These are phyloP conservation scores for Anthopleura sola DNA, from an alignment of 64 coral and sea anemone genomes.

Conservation along the genomic window DNA sequence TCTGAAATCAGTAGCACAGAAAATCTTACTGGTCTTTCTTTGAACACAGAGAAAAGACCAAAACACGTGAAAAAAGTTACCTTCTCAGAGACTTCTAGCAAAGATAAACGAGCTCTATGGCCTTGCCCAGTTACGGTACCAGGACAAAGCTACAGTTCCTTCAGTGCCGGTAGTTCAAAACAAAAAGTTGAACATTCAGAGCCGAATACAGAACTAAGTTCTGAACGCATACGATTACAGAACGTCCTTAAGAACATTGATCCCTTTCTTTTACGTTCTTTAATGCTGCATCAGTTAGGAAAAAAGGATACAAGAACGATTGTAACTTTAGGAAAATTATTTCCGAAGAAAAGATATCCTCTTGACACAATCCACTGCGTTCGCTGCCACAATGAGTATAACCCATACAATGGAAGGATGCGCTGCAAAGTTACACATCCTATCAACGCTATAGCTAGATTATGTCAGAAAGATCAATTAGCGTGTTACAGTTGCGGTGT, in stretches of 20 bases:
- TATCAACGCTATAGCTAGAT: conserved; percentile 37
- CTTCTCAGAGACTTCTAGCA: background rate
- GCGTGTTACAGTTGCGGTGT: conserved; percentile 58
- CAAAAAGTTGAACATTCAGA: background rate
- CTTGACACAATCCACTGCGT: conserved; percentile 87
- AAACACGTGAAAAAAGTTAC: conserved; percentile 2
- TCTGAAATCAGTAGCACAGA: conserved; percentile 16
- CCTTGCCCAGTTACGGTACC: background rate
- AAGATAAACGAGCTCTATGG: background rate
- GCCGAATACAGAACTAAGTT: background rate
- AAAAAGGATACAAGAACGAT: conserved; percentile 45
- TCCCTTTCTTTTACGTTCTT: conserved; percentile 62
- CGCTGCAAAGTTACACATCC: conserved; percentile 60
- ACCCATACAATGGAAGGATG: conserved; percentile 50
- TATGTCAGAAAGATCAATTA: conserved; percentile 41
- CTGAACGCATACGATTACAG: conserved; percentile 61
- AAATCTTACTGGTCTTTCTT: background rate
- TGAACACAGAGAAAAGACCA: background rate
- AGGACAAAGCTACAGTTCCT: background rate
- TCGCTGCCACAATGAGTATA: conserved; percentile 89
- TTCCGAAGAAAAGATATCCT: conserved; percentile 71
- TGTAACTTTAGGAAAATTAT: conserved; percentile 51
- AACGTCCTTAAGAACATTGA: conserved; percentile 68
- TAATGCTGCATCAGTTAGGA: conserved; percentile 56
- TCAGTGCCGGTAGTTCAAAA: background rate